Evolutionary conservation across 2,797 vertebrate genomes (phyloP).

Genomic region (Sphenodon punctatus): DNA sequence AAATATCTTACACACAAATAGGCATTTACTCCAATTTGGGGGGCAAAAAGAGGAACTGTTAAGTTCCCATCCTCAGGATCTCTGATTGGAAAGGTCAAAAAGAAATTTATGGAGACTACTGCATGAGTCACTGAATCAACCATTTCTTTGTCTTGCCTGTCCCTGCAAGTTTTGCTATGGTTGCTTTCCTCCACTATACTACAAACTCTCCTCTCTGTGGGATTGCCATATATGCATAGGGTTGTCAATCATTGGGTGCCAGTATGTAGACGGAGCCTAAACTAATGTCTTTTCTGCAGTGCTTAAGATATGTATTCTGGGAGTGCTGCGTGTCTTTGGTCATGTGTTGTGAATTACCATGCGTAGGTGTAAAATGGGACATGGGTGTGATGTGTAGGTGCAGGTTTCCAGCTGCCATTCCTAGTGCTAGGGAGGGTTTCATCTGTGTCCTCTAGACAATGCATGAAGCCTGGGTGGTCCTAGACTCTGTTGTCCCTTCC

Average conservation of each 20-base stretch:
- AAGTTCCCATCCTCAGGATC: background rate
- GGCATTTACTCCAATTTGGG: background rate
- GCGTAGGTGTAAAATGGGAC: background rate
- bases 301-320: background rate
- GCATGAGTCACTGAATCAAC: background rate
- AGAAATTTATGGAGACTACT: too few species aligned
- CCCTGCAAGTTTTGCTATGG: background rate
- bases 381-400: constrained; percentile 18
- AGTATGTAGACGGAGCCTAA: too few species aligned
- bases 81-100: background rate
- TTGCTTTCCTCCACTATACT: background rate
- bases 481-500: background rate
- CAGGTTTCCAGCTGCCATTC: constrained; percentile 58
- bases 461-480: constrained; percentile 55
- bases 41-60: background rate
- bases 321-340: background rate
- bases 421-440: constrained; percentile 23
- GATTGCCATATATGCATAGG: background rate
- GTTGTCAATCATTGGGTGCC: background rate
- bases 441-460: background rate
- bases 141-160: background rate
- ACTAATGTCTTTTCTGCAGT: background rate
- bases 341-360: fast-evolving
- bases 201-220: background rate
- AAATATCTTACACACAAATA: background rate